phyloP scores from a whole-genome alignment of 2,113 vertebrate genomes.

The Diglossa brunneiventris region DNA sequence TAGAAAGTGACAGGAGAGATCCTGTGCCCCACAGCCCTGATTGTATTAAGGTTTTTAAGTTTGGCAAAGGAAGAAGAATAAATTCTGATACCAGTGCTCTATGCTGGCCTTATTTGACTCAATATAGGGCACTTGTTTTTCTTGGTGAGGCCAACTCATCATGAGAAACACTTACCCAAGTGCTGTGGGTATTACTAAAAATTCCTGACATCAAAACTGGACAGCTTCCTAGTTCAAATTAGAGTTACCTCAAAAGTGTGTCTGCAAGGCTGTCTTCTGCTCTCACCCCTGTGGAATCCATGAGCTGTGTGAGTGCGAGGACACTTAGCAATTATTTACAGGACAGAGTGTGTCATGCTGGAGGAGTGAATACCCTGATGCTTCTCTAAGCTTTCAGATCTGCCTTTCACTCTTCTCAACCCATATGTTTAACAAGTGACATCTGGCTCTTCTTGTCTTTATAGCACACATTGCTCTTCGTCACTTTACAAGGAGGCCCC shows the following conservation, averaged over 20 bases:
- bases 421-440: background rate
- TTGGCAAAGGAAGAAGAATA: background rate
- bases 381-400: background rate
- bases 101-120: background rate
- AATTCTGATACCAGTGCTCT: background rate
- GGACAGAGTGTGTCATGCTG: background rate
- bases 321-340: conserved; percentile 18
- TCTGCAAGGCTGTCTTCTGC: conserved; percentile 2
- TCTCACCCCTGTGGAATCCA: conserved; percentile 21
- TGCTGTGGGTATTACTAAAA: conserved; percentile 26
- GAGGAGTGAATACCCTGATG: background rate
- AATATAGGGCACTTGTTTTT: background rate
- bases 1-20: background rate
- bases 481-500: background rate
- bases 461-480: rapidly evolving
- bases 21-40: no score
- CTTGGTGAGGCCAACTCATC: background rate
- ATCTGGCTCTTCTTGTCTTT: background rate
- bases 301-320: background rate
- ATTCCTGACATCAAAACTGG: conserved; percentile 17
- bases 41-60: background rate
- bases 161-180: background rate
- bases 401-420: background rate
- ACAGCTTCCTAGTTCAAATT: conserved; percentile 20
- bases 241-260: conserved; percentile 38